Evolutionary conservation across 2,888 invertebrate genomes (phyloP).

Genomic region (Candidula unifasciata): DNA sequence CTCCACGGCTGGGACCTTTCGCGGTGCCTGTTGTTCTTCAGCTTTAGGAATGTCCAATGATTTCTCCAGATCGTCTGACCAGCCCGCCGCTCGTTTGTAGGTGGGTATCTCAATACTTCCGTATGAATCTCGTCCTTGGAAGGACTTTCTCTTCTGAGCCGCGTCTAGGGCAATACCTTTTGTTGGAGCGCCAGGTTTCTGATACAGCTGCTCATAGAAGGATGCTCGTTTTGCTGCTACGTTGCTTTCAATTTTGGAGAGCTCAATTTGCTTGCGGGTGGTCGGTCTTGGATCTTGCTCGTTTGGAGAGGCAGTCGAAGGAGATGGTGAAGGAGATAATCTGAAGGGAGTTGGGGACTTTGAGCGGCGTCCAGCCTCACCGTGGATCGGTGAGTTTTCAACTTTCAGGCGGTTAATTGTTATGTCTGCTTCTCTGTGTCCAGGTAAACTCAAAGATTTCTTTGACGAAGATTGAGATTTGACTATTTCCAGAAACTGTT

Average conservation of each 20-base stretch:
- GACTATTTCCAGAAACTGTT: constrained; percentile 31
- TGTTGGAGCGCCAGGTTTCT: background rate
- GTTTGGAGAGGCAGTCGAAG: background rate
- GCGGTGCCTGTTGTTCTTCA: background rate
- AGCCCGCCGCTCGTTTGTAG: constrained; percentile 40
- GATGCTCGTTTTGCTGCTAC: constrained; percentile 41
- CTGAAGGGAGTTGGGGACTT: constrained; percentile 24
- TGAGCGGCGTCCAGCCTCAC: constrained; percentile 5
- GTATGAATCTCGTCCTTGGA: constrained; percentile 23
- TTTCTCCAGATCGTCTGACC: constrained; percentile 44
- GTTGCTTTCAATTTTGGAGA: constrained; percentile 19
- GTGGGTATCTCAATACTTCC: constrained; percentile 43
- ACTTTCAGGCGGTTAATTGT: constrained; percentile 9
- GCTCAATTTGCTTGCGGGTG: constrained; percentile 13
- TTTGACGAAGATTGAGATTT: background rate
- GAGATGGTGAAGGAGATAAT: background rate
- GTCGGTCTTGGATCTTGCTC: background rate
- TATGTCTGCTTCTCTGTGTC: constrained; percentile 29
- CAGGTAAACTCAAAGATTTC: background rate
- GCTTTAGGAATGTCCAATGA: background rate
- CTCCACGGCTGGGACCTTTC: no score
- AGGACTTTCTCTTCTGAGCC: constrained; percentile 31
- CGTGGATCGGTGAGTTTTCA: background rate
- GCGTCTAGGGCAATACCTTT: background rate
- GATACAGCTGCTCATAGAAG: constrained; percentile 42